These are phyloP conservation scores for Ecliptopera silaceata DNA, from an alignment of 2,888 invertebrate genomes.

Conservation along the genomic window DNA sequence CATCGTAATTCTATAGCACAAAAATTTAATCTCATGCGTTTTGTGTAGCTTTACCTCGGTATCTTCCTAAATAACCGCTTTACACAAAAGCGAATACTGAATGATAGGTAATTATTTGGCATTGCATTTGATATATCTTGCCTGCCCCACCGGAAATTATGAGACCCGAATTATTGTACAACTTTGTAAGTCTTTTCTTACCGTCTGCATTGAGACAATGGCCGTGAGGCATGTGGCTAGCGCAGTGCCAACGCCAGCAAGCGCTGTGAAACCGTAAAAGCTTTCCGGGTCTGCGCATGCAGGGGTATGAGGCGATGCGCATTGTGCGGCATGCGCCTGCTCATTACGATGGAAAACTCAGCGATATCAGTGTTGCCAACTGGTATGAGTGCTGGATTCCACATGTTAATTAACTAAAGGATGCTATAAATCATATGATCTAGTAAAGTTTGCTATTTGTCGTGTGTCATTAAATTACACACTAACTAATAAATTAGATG, in stretches of 20 bases:
- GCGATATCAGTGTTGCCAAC: slow-evolving; percentile 10
- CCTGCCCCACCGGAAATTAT: slow-evolving; percentile 1
- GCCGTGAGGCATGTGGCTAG: slow-evolving; percentile 69
- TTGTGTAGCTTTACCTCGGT: too few species aligned
- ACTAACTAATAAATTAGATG: too few species aligned
- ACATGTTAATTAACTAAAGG: neutral
- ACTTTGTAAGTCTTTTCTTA: slow-evolving; percentile 17
- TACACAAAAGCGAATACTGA: too few species aligned
- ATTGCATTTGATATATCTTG: too few species aligned
- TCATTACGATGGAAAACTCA: slow-evolving; percentile 58
- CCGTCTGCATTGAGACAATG: slow-evolving; percentile 37
- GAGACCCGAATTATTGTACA: neutral
- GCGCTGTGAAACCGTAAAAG: slow-evolving; percentile 75
- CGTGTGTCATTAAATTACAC: too few species aligned
- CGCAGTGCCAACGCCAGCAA: slow-evolving; percentile 51
- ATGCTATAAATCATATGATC: too few species aligned
- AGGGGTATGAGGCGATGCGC: slow-evolving; percentile 45
- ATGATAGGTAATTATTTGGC: too few species aligned
- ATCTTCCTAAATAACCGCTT: neutral
- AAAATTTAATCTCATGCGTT: too few species aligned
- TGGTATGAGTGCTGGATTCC: neutral
- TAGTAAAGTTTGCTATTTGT: too few species aligned
- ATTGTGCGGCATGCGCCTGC: slow-evolving; percentile 47
- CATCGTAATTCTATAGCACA: too few species aligned
- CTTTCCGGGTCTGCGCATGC: slow-evolving; percentile 50